These are phyloP conservation scores for Pteronotus mesoamericanus DNA, from an alignment of 2,797 vertebrate genomes.

Conservation along the genomic window DNA sequence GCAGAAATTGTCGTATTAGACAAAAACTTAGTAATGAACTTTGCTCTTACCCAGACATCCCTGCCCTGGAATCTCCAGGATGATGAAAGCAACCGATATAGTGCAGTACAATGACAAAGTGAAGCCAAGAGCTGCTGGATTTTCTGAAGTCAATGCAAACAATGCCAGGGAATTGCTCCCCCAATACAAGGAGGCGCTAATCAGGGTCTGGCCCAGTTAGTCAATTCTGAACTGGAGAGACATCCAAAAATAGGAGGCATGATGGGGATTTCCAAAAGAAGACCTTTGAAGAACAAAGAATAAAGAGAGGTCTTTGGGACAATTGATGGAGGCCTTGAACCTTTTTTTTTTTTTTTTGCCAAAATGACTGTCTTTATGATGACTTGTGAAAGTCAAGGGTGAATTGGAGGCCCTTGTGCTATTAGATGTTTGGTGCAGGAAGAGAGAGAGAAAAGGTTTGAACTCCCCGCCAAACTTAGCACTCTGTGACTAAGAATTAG, in stretches of 20 bases:
- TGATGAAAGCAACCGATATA: not conserved
- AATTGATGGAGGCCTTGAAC: not conserved
- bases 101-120: not conserved
- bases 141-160: not conserved
- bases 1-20: not conserved
- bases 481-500: not conserved
- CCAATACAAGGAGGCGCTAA: not conserved
- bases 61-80: not conserved
- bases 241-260: not conserved
- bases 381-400: not conserved
- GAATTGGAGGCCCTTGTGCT: not conserved
- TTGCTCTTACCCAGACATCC: not conserved
- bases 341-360: not conserved
- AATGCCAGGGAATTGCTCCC: not conserved
- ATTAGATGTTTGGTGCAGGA: not conserved
- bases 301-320: not conserved
- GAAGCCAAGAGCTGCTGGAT: not conserved
- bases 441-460: not conserved
- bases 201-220: not conserved
- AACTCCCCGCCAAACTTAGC: not conserved
- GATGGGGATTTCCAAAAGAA: constrained; percentile 7
- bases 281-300: not conserved
- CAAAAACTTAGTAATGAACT: not conserved
- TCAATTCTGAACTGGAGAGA: not conserved
- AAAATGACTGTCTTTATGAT: not conserved